Evolutionary conservation across 2,888 invertebrate species (phyloP), one percentile per base, ranked within the genome.

Genomic region (Noctua comes): DNA sequence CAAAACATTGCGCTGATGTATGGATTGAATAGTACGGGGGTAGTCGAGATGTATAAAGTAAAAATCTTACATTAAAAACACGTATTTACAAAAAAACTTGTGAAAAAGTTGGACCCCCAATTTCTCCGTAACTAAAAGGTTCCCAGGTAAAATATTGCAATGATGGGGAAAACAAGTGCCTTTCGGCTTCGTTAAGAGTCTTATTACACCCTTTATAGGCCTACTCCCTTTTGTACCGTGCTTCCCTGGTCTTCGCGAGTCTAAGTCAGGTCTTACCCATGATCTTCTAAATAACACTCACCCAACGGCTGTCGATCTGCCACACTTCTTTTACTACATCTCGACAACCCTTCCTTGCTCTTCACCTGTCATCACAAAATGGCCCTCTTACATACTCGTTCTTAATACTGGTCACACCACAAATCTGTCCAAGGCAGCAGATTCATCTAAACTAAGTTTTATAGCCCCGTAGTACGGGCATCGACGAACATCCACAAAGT

Each of bases 401-500:
- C 51, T 7, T 21, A 8, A 24, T 24, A 21, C n/a, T 57, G n/a
- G 57, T 48, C n/a, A 36, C 36, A 65, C 1, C 40, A 43, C 16
- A 31, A 1, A 21, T 13, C 13, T 27, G 48, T 27, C 21, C 21
- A 48, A 40, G 24, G 18, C n/a, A 65, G 13, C 16, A 48, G 16
- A 57, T 21, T 46, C 16, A n/a, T 0, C 10, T 54, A 24, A 75
- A 51, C 54, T 46, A 24, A 68, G 43, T 68, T 76, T 77, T 77
- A 66, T 11, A 78, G 71, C 80, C 80, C 71, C 21, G 18, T 83
- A 27, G 86, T 86, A 83, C 62, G 62, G 75, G 71, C 59, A 57
- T 27, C 64, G 43, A 13, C 43, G 54, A 82, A 65, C 74, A 80
- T 77, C 57, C 31, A 68, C 76, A 75, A 88, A 89, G 89, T 88